phyloP scores from a whole-genome alignment of 2,113 vertebrate species.

The Conger conger region DNA sequence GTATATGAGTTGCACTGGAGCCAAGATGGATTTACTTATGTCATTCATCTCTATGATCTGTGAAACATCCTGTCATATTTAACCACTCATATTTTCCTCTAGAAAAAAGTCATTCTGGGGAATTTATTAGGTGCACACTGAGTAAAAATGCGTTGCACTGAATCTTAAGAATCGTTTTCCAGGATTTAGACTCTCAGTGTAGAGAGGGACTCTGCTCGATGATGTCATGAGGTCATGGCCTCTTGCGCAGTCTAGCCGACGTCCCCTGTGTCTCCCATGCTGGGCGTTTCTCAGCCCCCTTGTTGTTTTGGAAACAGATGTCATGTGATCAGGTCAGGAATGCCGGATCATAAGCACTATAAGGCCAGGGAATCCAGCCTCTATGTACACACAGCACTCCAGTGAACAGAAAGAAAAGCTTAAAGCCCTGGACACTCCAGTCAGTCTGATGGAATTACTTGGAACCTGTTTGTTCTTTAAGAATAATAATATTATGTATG shows the following conservation, averaged over 20 bases:
- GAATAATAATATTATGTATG: not conserved
- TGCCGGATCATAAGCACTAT: not conserved
- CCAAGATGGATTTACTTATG: not conserved
- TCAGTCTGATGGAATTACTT: not conserved
- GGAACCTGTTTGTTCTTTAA: not conserved
- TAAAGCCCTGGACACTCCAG: not conserved
- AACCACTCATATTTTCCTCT: not conserved
- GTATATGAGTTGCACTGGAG: not conserved
- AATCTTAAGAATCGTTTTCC: not conserved
- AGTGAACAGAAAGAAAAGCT: not conserved
- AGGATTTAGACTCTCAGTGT: not conserved
- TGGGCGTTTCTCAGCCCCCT: not conserved
- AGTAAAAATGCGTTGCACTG: not conserved
- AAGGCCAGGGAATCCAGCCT: constrained; percentile 18
- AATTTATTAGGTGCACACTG: not conserved
- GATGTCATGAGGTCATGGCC: not conserved
- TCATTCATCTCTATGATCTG: not conserved
- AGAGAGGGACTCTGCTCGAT: not conserved
- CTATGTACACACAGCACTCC: not conserved
- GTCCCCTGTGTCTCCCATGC: not conserved
- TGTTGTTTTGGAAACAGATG: not conserved
- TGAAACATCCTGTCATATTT: not conserved
- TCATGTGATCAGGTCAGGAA: not conserved
- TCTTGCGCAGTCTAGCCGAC: not conserved
- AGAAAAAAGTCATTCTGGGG: not conserved